A percentile compares a stretch with the other conserved stretches of the same genome.
Conservation (phyloP, 2,113 vertebrate species). For the Phalacrocorax pelagicus region DNA sequence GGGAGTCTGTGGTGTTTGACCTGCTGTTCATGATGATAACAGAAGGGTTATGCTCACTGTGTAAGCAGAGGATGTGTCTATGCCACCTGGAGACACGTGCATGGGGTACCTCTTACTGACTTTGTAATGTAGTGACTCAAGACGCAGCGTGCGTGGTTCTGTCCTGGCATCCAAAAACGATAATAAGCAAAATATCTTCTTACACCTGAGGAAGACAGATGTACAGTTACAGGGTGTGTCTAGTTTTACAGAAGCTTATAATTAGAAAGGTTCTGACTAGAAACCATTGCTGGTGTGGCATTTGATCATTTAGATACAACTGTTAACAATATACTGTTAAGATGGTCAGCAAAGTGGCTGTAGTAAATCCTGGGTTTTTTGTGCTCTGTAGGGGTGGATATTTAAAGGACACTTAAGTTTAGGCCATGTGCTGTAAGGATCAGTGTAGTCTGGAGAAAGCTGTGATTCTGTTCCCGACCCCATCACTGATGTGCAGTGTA, state of each 20-base stretch:
- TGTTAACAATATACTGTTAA: not conserved
- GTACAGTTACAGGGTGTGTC: not conserved
- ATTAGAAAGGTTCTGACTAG: not conserved
- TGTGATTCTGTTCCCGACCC: not conserved
- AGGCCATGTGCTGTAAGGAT: not conserved
- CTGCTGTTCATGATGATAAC: not conserved
- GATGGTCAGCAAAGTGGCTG: not conserved
- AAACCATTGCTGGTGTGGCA: accelerated
- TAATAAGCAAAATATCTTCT: not conserved
- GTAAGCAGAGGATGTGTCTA: not conserved
- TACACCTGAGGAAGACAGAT: not conserved
- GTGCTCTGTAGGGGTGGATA: not conserved
- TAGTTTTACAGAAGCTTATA: not conserved
- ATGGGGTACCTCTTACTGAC: accelerated
- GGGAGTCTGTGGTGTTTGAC: not conserved
- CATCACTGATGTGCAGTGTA: not conserved
- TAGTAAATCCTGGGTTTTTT: not conserved
- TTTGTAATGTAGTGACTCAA: accelerated
- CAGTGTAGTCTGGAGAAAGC: not conserved
- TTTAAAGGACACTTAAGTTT: not conserved
- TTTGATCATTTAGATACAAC: not conserved
- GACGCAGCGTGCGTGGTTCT: accelerated
- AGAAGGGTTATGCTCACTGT: not conserved
- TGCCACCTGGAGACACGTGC: accelerated
- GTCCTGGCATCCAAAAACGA: too few species aligned